phyloP scores from a whole-genome alignment of 2,888 invertebrate genomes.

The Pollenia labialis region DNA sequence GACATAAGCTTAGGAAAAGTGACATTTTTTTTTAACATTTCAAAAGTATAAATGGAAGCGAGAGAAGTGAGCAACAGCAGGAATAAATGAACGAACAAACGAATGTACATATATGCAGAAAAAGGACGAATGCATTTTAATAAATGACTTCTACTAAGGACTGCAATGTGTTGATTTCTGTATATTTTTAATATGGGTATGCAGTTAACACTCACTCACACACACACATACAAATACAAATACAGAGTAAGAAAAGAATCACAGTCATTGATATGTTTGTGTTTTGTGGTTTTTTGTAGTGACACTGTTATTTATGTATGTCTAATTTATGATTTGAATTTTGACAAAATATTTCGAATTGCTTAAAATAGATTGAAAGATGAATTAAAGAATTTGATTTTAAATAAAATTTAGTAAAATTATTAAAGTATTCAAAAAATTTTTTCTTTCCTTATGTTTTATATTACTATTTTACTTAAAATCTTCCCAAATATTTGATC shows the following conservation, averaged over 20 bases:
- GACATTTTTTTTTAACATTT: constrained; percentile 25
- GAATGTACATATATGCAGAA: background rate
- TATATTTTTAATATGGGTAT: background rate
- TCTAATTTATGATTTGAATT: constrained; percentile 19
- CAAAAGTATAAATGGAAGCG: constrained; percentile 20
- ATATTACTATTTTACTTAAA: background rate
- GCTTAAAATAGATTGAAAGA: background rate
- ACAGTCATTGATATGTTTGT: constrained; percentile 45
- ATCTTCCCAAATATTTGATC: background rate
- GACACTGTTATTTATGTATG: constrained; percentile 1
- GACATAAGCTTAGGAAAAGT: constrained; percentile 54
- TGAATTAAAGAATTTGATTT: too few species aligned
- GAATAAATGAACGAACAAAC: constrained; percentile 25
- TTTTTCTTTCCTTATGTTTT: too few species aligned
- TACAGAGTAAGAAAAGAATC: background rate
- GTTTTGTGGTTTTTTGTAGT: constrained; percentile 6
- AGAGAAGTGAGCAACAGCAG: constrained; percentile 52
- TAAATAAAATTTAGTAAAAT: too few species aligned
- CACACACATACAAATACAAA: background rate
- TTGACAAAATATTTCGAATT: constrained; percentile 5
- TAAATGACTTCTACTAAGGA: constrained; percentile 26
- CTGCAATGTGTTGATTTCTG: background rate
- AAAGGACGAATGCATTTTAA: constrained; percentile 31
- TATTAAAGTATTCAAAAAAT: too few species aligned
- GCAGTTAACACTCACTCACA: background rate